Evolutionary conservation across 2,113 vertebrate species (phyloP), one percentile per base, ranked within the genome.

Genomic region (Saccopteryx leptura): DNA sequence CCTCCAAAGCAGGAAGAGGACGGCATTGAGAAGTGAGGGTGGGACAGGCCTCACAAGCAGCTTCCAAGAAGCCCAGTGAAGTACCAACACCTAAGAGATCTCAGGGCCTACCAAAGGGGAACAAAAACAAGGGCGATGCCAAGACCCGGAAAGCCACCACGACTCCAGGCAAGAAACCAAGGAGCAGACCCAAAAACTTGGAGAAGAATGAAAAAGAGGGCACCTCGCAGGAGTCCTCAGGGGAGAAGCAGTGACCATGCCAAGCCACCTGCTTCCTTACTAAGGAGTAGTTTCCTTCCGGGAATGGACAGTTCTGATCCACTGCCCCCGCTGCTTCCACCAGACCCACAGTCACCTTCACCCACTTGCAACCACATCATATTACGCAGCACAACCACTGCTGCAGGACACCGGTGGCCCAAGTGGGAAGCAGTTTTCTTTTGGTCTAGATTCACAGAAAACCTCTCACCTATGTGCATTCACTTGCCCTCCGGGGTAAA

Each of bases 111-210:
- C 99, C 99, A 2, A 99, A 99, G 99, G 99, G 99, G 96, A 99
- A 99, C 98, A 99, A 99, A 98, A 99, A 99, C 98, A 99, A 99
- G 98, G 89, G 98, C 4, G 61, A 98, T 56, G 4, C 98, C 9
- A 99, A 99, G 98, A 98, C 98, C 98, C 99, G 99, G 99, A 99
- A 99, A 99, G 98, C 98, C 46, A 96, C 99, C 94, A 98, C 98
- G 89, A 96, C 99, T 97, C 98, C 98, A 97, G 99, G 98, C 84
- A 99, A 97, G 65, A 99, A 99, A 98, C 99, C 99, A 94, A 98
- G 99, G 98, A 99, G 99, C 98, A 98, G 99, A 98, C 99, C 99
- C 94, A 99, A 99, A 99, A 99, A 99, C 98, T 98, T 99, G 98
- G 99, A 99, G 96, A 99, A 98, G n/a, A 39, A 39, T 39, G 98